Conservation (phyloP, 2,113 vertebrate genomes). For the Ptyas mucosa region DNA sequence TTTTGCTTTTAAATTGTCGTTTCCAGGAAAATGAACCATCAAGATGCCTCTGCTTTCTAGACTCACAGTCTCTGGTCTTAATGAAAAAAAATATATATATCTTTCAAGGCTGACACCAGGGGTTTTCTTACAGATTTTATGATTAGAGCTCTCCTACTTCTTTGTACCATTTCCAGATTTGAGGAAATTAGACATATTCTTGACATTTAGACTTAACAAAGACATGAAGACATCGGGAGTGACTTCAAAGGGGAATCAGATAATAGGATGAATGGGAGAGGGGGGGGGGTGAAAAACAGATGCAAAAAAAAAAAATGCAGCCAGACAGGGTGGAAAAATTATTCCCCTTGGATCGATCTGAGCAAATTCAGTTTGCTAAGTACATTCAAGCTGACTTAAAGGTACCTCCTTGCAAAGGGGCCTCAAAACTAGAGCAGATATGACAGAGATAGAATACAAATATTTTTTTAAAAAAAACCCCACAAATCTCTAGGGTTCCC, state of each 20-base stretch:
- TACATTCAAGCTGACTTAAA: neutral
- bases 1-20: neutral
- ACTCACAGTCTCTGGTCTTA: neutral
- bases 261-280: neutral
- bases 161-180: constrained; percentile 5
- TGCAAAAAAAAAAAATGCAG: neutral
- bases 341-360: neutral
- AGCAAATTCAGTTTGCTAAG: neutral
- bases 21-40: neutral
- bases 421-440: neutral
- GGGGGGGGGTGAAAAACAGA: neutral
- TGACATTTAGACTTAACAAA: constrained; percentile 9
- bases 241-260: constrained; percentile 2
- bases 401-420: neutral
- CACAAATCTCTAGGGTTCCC: neutral
- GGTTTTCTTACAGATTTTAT: neutral
- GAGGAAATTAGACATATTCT: constrained; percentile 1
- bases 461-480: neutral
- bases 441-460: neutral
- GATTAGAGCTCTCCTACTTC: neutral
- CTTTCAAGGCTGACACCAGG: neutral
- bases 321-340: neutral
- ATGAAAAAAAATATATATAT: neutral
- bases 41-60: neutral
- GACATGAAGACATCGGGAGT: constrained; percentile 3